Base-by-base conservation (phyloP, 2,113 vertebrate species). In the Panurus biarmicus region DNA sequence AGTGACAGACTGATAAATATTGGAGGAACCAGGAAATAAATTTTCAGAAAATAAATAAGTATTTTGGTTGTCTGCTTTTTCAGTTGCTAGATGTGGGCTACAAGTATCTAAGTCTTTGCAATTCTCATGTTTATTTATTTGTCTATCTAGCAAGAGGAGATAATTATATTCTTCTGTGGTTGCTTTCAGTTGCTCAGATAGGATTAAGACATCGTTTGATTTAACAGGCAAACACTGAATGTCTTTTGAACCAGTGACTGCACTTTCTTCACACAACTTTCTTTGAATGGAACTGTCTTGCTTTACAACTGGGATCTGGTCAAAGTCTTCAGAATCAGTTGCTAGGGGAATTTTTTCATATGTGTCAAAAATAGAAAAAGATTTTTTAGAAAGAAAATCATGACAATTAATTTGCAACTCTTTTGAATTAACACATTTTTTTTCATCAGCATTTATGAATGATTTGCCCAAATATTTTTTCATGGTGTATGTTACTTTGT, bases 331-430 rank as follows among this genome's bases (percentile, higher is more conserved):
- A 86, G 80, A 94, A 71, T 96, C 78, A 85, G 89, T 61, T 88
- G 81, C 94, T 70, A 98, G 96, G 22, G 92, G 96, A 93, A 97
- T 97, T 97, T 98, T 98, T 97, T 98, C 85, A 48, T 98, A 97
- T 22, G 74, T 97, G 91, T 98, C 98, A 96, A 98, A 98, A 47
- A 93, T 25, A 92, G 95, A 76, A 76, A 77, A 91, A 51, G 7
- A 56, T 81, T 94, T 96, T 94, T 96, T 74, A 78, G 79, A 44
- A 87, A 66, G 25, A 69, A 75, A 79, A 67, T 14, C 21, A 36
- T 62, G 50, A 35, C 6, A 92, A 84, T 38, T 87, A 51, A 29
- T 80, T 87, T 93, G 85, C 7, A 81, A 26, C 6, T 47, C 26
- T 83, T 94, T n/a, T 57, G 72, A 61, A 61, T 45, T 70, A 65